Evolutionary conservation across 1,140 invertebrate genomes (phyloP), one percentile per base, ranked within the genome.

Genomic region (Drosophila ficusphila): DNA sequence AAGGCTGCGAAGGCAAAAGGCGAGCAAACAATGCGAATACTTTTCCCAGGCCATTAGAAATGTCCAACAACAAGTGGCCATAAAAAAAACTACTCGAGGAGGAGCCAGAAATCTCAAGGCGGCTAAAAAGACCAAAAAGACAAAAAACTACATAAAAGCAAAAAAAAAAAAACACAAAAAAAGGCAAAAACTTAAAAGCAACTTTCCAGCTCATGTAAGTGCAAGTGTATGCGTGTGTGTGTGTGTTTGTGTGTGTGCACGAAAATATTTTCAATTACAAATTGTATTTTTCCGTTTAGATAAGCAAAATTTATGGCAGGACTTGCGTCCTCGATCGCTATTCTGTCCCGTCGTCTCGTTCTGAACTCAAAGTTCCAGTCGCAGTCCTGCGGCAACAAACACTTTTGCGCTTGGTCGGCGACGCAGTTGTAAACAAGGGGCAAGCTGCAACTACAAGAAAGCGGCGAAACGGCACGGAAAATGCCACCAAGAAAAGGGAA

Each of bases 261-360:
- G 74, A 76, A 85, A 85, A 85, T 85, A 85, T 86, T 86, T 85
- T 85, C 81, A 85, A 85, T 85, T 85, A 85, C 81, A 85, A 85
- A 85, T 85, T 85, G 81, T 85, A 85, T 86, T 85, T 85, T 85
- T 85, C 81, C 81, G 81, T 86, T 85, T 74, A 85, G 81, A 85
- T 85, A 85, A 85, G 81, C 81, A 81, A 70, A 85, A 85, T 85
- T 85, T 86, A 85, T 85, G 81, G 81, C 81, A 85, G 81, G 34
- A 52, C 38, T 36, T 33, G 19, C 9, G 19, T 48, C 39, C 46
- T 38, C 39, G 16, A 52, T 44, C 34, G 41, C 58, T n/a, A 14
- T 23, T 19, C n/a, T 34, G 27, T 51, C 29, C 39, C 23, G 25
- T 42, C 23, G 25, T 42, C 27, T 31, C 44, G 21, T 16, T 27